Evolutionary conservation across 2,888 invertebrate genomes (phyloP).

Genomic region (Drosophila lutescens): DNA sequence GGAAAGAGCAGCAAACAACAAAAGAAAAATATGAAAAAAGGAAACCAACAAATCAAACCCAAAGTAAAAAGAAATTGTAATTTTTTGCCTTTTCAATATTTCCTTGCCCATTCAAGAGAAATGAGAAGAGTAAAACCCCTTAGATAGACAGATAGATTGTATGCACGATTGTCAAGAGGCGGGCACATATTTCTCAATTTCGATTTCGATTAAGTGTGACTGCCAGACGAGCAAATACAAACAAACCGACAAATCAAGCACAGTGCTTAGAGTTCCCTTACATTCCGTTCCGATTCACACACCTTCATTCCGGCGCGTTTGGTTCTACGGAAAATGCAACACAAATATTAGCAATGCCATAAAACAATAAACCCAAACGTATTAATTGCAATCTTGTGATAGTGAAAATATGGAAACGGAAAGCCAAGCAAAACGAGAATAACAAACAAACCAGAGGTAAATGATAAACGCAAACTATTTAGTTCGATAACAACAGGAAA

Average conservation of each 20-base stretch:
- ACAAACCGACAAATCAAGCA: conserved; percentile 17
- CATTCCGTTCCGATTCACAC: conserved; percentile 23
- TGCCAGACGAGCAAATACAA: conserved; percentile 22
- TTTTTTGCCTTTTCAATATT: conserved; percentile 8
- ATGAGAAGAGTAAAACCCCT: conserved; percentile 50
- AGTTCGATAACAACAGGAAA: conserved; percentile 5
- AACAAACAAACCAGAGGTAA: conserved; percentile 13
- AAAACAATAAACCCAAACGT: conserved; percentile 35
- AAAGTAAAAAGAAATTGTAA: conserved; percentile 22
- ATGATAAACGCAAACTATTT: conserved; percentile 25
- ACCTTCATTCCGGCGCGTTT: neutral
- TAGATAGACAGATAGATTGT: conserved; percentile 16
- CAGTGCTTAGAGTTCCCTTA: conserved; percentile 20
- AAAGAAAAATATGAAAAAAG: neutral
- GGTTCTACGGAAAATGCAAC: conserved; percentile 24
- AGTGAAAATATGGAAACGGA: conserved; percentile 11
- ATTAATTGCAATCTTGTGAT: conserved; percentile 43
- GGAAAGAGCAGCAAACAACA: conserved; percentile 1
- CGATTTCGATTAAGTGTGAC: conserved; percentile 16
- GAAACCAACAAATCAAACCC: neutral
- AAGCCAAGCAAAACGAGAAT: conserved; percentile 5
- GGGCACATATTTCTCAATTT: conserved; percentile 22
- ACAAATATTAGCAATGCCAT: conserved; percentile 43
- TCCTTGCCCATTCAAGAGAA: conserved; percentile 61
- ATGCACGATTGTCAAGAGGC: conserved; percentile 4